A percentile compares a stretch with the other conserved stretches of the same genome.
phyloP scores from a whole-genome alignment of 2,797 vertebrate genomes.

The Semaprochilodus insignis region DNA sequence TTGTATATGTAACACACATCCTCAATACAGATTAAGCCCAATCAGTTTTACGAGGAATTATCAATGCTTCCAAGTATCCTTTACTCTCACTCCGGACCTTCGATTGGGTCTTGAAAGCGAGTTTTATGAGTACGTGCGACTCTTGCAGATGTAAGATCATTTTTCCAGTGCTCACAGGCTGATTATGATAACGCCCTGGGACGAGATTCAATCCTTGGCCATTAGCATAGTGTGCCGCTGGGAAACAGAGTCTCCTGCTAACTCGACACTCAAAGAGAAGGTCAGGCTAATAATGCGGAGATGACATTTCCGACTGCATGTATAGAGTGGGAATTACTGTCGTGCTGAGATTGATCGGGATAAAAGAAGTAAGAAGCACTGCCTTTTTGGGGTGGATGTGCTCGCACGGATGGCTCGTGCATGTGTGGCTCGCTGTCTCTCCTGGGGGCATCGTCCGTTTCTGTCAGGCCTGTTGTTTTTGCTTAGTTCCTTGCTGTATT shows the following conservation, averaged over 20 bases:
- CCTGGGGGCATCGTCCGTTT: constrained; percentile 49
- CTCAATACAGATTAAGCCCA: not conserved
- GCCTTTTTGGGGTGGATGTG: not conserved
- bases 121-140: constrained; percentile 12
- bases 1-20: no score
- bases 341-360: constrained; percentile 53
- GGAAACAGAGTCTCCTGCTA: constrained; percentile 44
- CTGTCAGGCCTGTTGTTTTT: constrained; percentile 59
- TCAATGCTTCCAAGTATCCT: not conserved
- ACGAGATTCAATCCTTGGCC: constrained; percentile 40
- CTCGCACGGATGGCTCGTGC: not conserved
- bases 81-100: not conserved
- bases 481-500: constrained; percentile 49
- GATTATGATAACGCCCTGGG: constrained; percentile 43
- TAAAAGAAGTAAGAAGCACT: constrained; percentile 44
- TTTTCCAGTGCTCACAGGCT: constrained; percentile 22
- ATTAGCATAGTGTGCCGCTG: constrained; percentile 28
- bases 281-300: constrained; percentile 58
- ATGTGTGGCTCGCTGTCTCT: constrained; percentile 42
- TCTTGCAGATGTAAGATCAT: not conserved
- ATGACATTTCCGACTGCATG: constrained; percentile 53
- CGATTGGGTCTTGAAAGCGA: not conserved
- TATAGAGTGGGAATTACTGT: constrained; percentile 52
- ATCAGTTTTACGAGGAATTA: not conserved
- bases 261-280: constrained; percentile 53